phyloP scores from a whole-genome alignment of 1,140 invertebrate genomes.

The Phthorimaea operculella region DNA sequence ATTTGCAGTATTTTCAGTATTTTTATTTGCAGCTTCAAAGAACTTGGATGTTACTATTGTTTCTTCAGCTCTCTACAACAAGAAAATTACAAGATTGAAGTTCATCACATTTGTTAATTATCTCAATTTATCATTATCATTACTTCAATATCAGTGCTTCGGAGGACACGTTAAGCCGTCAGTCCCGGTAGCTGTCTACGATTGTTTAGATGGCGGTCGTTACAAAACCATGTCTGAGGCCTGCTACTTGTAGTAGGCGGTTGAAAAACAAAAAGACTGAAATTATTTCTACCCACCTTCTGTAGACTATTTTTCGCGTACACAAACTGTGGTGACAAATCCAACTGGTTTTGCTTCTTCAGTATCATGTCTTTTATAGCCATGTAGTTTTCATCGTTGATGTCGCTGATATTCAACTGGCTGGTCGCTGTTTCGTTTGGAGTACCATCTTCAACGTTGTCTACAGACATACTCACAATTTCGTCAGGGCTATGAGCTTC shows the following conservation, averaged over 20 bases:
- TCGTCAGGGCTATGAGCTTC: constrained; percentile 7
- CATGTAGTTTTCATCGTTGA: constrained; percentile 30
- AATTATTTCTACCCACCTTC: constrained; percentile 10
- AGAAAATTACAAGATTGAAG: too few relatives aligned
- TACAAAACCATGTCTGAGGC: too few relatives aligned
- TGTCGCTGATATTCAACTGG: constrained; percentile 24
- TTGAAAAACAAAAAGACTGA: constrained; percentile 2
- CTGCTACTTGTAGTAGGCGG: too few relatives aligned
- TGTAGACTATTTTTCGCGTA: constrained; percentile 37
- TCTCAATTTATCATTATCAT: background rate
- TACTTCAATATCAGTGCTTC: background rate
- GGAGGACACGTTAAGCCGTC: too few relatives aligned
- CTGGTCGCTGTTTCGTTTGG: constrained; percentile 16
- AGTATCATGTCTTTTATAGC: constrained; percentile 43
- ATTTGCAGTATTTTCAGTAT: constrained; percentile 5
- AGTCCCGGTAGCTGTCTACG: too few relatives aligned
- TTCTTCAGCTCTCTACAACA: constrained; percentile 30
- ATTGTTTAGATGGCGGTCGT: too few relatives aligned
- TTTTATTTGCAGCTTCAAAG: constrained; percentile 18
- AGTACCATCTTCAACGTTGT: background rate
- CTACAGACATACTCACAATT: background rate
- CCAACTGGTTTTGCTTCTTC: constrained; percentile 48
- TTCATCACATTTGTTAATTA: too few relatives aligned
- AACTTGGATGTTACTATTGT: constrained; percentile 33
- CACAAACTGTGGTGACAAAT: constrained; percentile 47